Evolutionary conservation across 2,888 invertebrate genomes (phyloP).

Genomic region (Pedicia rivosa): DNA sequence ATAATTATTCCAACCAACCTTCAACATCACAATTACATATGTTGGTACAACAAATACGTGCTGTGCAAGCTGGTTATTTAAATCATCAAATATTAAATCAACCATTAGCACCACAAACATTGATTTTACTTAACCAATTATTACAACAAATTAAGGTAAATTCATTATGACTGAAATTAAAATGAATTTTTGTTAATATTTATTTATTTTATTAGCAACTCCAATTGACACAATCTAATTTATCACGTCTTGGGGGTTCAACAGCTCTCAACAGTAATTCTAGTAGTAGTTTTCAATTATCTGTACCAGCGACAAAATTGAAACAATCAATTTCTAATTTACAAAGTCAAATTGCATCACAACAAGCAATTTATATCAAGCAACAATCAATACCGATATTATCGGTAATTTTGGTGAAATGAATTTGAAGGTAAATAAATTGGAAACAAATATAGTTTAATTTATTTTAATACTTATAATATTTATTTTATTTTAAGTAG

Average conservation of each 20-base stretch:
- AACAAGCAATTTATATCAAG: conserved; percentile 84
- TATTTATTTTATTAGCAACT: conserved; percentile 21
- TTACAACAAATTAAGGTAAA: conserved; percentile 68
- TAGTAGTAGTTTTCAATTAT: conserved; percentile 52
- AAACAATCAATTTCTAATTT: conserved; percentile 84
- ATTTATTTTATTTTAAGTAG: conserved; percentile 6
- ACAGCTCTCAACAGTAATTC: conserved; percentile 17
- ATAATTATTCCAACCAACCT: conserved; percentile 34
- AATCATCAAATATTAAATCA: conserved; percentile 91
- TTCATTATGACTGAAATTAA: background rate
- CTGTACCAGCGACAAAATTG: conserved; percentile 79
- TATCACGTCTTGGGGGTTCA: conserved; percentile 21
- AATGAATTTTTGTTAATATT: background rate
- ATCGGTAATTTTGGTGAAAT: conserved; percentile 70
- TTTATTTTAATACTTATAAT: background rate
- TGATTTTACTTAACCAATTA: conserved; percentile 80
- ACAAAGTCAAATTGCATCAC: conserved; percentile 86
- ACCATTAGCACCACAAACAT: conserved; percentile 82
- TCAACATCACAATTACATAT: conserved; percentile 71
- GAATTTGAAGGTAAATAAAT: conserved; percentile 46
- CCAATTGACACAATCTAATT: conserved; percentile 29
- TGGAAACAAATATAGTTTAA: background rate
- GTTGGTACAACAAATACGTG: conserved; percentile 67
- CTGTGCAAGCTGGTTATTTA: conserved; percentile 82
- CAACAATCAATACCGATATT: conserved; percentile 27